These are phyloP conservation scores for Beroe ovata DNA, from an alignment of 37 sponge, comb jelly and placozoan species.

Conservation along the genomic window DNA sequence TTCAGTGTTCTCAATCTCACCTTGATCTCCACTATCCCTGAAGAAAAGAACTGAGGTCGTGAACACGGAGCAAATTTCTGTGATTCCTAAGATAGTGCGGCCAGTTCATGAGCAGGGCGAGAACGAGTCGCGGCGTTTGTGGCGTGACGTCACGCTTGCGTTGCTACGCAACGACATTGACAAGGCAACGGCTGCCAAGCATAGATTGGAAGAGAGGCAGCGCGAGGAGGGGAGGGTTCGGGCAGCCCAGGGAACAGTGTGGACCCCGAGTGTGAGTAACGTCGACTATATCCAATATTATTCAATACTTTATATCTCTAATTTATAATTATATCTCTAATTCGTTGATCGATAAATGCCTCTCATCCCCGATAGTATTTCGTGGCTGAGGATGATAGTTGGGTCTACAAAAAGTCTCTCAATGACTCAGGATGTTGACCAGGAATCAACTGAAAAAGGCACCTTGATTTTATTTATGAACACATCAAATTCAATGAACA, in stretches of 20 bases:
- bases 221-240: constrained; percentile 23
- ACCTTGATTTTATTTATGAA: no score
- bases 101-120: constrained; percentile 19
- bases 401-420: not conserved
- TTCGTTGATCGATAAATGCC: no score
- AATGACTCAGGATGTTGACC: no score
- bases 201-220: constrained; percentile 42
- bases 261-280: constrained; percentile 35
- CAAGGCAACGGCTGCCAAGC: constrained; percentile 18
- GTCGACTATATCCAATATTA: not conserved
- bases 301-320: not conserved
- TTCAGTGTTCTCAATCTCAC: not conserved
- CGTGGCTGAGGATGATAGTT: not conserved
- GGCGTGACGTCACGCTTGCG: constrained; percentile 52
- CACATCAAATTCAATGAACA: no score
- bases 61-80: constrained; percentile 1
- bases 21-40: constrained; percentile 2
- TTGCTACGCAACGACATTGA: constrained; percentile 32
- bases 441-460: no score
- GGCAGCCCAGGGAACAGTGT: constrained; percentile 13
- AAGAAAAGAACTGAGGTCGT: constrained; percentile 22
- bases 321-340: not conserved
- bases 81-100: constrained; percentile 11
- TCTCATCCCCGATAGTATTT: no score
- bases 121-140: constrained; percentile 53